These are phyloP conservation scores for Halocaridina rubra DNA, from an alignment of 2,888 invertebrate genomes.

Conservation along the genomic window DNA sequence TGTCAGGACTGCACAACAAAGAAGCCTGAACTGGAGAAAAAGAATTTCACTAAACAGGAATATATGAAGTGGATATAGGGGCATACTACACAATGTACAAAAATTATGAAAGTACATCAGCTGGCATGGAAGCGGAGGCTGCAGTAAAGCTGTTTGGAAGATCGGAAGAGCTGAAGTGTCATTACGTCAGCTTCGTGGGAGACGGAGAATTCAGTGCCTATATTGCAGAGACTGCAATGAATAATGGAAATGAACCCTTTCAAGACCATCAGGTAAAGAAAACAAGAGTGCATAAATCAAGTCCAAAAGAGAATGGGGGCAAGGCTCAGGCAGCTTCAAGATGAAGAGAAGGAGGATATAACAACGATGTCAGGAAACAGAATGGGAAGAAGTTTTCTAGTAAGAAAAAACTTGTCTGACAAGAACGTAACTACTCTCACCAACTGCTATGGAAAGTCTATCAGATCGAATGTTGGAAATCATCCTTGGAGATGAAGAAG, in stretches of 20 bases:
- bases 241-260: constrained; percentile 7
- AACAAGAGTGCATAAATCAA: constrained; percentile 16
- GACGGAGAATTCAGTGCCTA: constrained; percentile 28
- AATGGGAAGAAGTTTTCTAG: neutral
- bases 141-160: neutral
- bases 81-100: neutral
- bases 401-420: constrained; percentile 6
- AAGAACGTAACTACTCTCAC: neutral
- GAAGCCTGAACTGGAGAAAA: neutral
- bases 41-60: neutral
- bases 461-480: neutral
- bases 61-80: neutral
- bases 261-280: neutral
- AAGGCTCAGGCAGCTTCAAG: neutral
- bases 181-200: neutral
- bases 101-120: neutral
- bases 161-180: neutral
- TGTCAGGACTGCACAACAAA: neutral
- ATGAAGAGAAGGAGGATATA: neutral
- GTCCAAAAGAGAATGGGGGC: neutral
- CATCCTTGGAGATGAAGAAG: neutral
- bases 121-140: constrained; percentile 2
- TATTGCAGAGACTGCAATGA: neutral
- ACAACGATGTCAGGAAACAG: neutral
- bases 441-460: neutral